Evolutionary conservation across 2,888 invertebrate species (phyloP), one percentile per base, ranked within the genome.

Genomic region (Macroteleia sp.): DNA sequence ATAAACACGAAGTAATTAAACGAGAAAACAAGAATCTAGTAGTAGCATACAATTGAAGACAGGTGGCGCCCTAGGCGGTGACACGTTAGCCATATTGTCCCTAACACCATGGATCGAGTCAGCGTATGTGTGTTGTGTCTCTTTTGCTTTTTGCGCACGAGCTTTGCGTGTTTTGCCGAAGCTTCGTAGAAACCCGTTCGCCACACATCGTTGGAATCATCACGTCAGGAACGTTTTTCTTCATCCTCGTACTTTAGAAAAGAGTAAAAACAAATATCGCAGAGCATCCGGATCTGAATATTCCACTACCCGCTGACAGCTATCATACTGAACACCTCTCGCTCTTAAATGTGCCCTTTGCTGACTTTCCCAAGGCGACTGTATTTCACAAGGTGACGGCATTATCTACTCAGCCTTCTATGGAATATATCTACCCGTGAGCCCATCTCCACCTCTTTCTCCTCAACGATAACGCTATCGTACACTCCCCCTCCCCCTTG

Each of bases 401-500:
- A 73, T 77, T 73, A 77, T 77, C 77, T 77, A 74, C 70, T 74
- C 78, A 74, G 74, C 64, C 78, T 74, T 74, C 74, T 66, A 74
- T 74, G 70, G 78, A 74, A 70, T 74, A 57, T 62, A 74, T 69
- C 74, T 62, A 77, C 66, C 50, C 9, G 66, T 70, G 44, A 59
- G 59, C 28, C 56, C 69, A 28, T 57, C 66, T 22, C 62, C 48
- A 17, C 25, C 39, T 28, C 36, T 42, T 59, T 39, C 50, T 46
- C 46, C 61, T 67, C 25, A 28, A 66, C 70, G 70, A 79, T 75
- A 64, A 57, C 46, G 78, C 70, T 79, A 66, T 79, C 61, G 61
- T 36, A 34, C 50, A 67, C 67, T 62, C 52, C 74, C 32, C 16
- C 56, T 83, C 86, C 88, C 89, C 90, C 90, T 90, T 90, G 90